These are phyloP conservation scores for Gallinago jamesoni DNA, from an alignment of 2,113 vertebrate species.

Conservation along the genomic window DNA sequence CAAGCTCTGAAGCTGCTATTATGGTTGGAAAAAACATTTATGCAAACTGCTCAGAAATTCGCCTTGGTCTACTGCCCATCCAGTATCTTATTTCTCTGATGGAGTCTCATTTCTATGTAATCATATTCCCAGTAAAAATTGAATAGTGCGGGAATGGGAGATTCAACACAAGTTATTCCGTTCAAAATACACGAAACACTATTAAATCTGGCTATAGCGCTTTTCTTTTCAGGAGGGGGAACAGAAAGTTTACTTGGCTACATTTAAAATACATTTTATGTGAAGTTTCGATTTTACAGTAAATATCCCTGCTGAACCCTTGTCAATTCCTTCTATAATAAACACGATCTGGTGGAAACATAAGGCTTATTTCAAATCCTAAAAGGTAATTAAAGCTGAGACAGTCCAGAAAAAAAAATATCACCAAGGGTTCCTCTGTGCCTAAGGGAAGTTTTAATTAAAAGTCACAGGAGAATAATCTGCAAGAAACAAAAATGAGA, in stretches of 20 bases:
- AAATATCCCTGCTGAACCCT: not conserved
- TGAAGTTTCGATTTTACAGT: constrained; percentile 12
- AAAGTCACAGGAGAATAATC: constrained; percentile 51
- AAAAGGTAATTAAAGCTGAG: constrained; percentile 57
- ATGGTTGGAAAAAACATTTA: constrained; percentile 48
- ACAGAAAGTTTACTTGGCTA: not conserved
- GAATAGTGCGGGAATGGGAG: constrained; percentile 5
- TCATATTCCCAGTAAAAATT: constrained; percentile 59
- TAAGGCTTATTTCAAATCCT: constrained; percentile 25
- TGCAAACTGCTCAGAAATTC: constrained; percentile 51
- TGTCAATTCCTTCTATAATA: not conserved
- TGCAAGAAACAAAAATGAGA: constrained; percentile 34
- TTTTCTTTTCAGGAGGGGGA: not conserved
- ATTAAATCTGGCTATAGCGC: not conserved
- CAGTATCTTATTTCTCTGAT: constrained; percentile 54
- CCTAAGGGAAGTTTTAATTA: constrained; percentile 62
- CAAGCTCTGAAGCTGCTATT: constrained; percentile 15
- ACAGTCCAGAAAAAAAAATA: not conserved
- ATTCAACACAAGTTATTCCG: constrained; percentile 26
- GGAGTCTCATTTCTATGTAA: constrained; percentile 63
- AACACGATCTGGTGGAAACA: not conserved
- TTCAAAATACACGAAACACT: constrained; percentile 19
- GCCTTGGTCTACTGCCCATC: constrained; percentile 51
- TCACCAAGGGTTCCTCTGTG: not conserved
- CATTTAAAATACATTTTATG: not conserved